These are phyloP conservation scores for Ascaphus truei DNA, from an alignment of 2,113 vertebrate genomes.

Conservation along the genomic window DNA sequence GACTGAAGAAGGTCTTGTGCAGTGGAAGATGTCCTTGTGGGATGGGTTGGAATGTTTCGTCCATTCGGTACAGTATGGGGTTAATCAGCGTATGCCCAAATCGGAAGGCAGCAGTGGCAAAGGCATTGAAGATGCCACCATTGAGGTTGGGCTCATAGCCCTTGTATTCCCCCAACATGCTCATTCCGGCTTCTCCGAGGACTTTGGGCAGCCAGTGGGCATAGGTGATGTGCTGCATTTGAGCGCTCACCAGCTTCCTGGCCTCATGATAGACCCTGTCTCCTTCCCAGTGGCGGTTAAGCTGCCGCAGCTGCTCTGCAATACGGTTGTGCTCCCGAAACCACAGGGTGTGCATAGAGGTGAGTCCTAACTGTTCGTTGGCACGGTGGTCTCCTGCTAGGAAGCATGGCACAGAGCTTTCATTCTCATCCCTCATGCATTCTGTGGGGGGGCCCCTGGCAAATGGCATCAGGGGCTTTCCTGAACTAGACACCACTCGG, in stretches of 20 bases:
- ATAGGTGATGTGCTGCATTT: slow-evolving; percentile 66
- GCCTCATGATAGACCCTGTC: slow-evolving; percentile 60
- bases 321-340: slow-evolving; percentile 65
- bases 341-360: slow-evolving; percentile 63
- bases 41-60: slow-evolving; percentile 59
- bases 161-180: slow-evolving; percentile 59
- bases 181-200: slow-evolving; percentile 60
- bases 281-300: slow-evolving; percentile 64
- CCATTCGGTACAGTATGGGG: slow-evolving; percentile 57
- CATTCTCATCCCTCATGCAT: slow-evolving; percentile 60
- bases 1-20: slow-evolving; percentile 66
- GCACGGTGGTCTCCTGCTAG: slow-evolving; percentile 60
- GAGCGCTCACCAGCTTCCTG: slow-evolving; percentile 59
- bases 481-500: slow-evolving; percentile 40
- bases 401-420: slow-evolving; percentile 60
- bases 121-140: slow-evolving; percentile 56
- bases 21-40: slow-evolving; percentile 56
- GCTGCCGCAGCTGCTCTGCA: slow-evolving; percentile 30
- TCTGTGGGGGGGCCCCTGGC: slow-evolving; percentile 58
- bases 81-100: slow-evolving; percentile 66
- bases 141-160: slow-evolving; percentile 58
- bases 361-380: slow-evolving; percentile 63
- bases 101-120: slow-evolving; percentile 63
- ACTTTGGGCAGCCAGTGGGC: slow-evolving; percentile 63
- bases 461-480: slow-evolving; percentile 60